Evolutionary conservation across 2,888 invertebrate species (phyloP), one percentile per base, ranked within the genome.

Genomic region (Sphaerophoria taeniata): DNA sequence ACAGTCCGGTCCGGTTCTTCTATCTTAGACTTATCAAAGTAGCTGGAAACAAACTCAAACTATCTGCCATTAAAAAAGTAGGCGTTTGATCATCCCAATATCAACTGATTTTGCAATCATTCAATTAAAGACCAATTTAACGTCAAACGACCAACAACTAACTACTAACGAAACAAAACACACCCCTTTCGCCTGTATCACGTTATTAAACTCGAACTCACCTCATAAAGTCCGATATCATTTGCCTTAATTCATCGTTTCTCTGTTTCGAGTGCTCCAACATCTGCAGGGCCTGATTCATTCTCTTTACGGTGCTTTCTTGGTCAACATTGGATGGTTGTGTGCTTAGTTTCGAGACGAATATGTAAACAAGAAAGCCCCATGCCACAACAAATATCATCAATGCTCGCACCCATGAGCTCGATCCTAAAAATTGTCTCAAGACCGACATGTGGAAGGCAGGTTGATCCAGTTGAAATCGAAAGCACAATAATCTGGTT

Each of bases 241-340:
- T 93, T 87, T 94, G 93, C 88, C 94, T 95, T 34, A 98, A 94
- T 89, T 96, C 96, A 88, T 94, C 94, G 91, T 98, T 97, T 90
- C 97, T 97, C 88, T 95, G 95, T 88, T 95, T 95, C n/a, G 98
- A 93, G 71, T 94, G 93, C 89, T 97, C 96, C 88, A 98, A 93
- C 90, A 97, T 96, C 69, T 94, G 93, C 34, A 97, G 93, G 36
- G 97, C 97, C 87, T 95, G 94, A 86, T 94, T 94, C 81, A 98
- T 93, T 88, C 96, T 94, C 88, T 95, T 95, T 47, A 94, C 93
- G 87, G 94, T 94, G 65, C 93, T 93, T 72, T 94, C 94, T 65
- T 89, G 90, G 56, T 91, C 90, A 6, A 88, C 88, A 65, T 75
- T 87, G 4, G 88, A 85, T 58, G 81, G 87, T 79, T 90, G 90